Conservation (phyloP, 2,888 invertebrate species). For the Argyresthia goedartella region DNA sequence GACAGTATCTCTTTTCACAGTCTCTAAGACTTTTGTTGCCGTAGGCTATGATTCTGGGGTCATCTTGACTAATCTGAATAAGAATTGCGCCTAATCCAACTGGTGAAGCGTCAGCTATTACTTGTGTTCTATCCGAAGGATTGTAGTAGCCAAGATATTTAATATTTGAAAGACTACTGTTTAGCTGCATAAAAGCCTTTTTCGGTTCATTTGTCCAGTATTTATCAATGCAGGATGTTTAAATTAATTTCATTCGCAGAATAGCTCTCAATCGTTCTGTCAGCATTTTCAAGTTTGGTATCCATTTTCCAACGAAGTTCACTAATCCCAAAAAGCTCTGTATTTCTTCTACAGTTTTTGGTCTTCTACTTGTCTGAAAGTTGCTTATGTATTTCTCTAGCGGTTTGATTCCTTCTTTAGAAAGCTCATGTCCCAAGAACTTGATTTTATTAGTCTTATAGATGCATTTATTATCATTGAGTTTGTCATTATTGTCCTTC, state of each 20-base stretch:
- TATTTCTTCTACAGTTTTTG: constrained; percentile 3
- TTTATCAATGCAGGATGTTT: background rate
- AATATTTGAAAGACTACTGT: background rate
- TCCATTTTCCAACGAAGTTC: constrained; percentile 4
- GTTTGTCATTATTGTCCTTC: background rate
- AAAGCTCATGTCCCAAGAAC: constrained; percentile 7
- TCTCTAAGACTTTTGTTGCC: constrained; percentile 18
- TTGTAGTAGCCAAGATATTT: constrained; percentile 3
- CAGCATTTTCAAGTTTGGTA: background rate
- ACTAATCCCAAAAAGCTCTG: constrained; percentile 7
- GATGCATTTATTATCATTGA: constrained; percentile 1
- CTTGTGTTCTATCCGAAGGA: constrained; percentile 2
- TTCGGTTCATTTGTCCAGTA: background rate
- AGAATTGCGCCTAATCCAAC: constrained; percentile 16
- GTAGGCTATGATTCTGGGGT: constrained; percentile 19
- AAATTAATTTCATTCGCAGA: background rate
- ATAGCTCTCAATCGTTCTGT: background rate
- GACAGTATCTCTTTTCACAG: constrained; percentile 18
- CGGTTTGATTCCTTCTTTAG: constrained; percentile 5
- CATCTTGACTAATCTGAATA: constrained; percentile 10
- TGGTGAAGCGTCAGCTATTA: constrained; percentile 14
- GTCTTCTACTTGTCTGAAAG: constrained; percentile 2
- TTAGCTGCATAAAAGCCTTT: constrained; percentile 1
- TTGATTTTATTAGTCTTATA: background rate
- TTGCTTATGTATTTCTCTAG: constrained; percentile 7